phyloP scores from a whole-genome alignment of 2,797 vertebrate species.

The Labeo calbasu region DNA sequence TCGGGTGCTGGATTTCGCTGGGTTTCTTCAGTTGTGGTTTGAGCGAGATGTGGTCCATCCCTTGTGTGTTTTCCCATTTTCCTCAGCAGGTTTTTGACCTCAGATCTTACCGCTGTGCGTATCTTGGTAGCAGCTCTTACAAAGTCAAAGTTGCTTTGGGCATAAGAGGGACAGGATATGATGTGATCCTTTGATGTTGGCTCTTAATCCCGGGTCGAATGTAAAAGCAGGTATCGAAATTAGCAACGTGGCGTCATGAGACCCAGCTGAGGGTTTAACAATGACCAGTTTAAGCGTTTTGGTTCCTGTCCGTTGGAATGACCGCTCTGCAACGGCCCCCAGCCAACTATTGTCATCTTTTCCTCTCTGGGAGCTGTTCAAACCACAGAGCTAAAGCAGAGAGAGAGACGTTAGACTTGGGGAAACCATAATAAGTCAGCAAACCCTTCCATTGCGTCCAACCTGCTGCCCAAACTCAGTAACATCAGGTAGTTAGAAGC shows the following conservation, averaged over 20 bases:
- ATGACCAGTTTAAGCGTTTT: slow-evolving; percentile 42
- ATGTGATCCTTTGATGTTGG: slow-evolving; percentile 48
- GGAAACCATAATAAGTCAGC: slow-evolving; percentile 36
- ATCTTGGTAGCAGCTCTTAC: slow-evolving; percentile 22
- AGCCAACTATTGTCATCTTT: slow-evolving; percentile 43
- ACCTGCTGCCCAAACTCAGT: not conserved
- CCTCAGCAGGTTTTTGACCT: slow-evolving; percentile 33
- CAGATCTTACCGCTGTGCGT: not conserved
- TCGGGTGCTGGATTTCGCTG: slow-evolving; percentile 45
- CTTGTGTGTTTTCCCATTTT: slow-evolving; percentile 14
- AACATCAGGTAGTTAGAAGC: slow-evolving; percentile 13
- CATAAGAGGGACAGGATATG: slow-evolving; percentile 45
- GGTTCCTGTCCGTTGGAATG: slow-evolving; percentile 52
- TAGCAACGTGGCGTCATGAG: slow-evolving; percentile 44
- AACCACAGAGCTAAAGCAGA: slow-evolving; percentile 29
- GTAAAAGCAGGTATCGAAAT: slow-evolving; percentile 51
- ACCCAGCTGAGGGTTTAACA: slow-evolving; percentile 47
- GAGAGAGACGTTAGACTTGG: not conserved
- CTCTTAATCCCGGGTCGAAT: slow-evolving; percentile 32
- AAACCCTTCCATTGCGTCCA: not conserved
- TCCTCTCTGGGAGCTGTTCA: slow-evolving; percentile 36
- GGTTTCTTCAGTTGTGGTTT: slow-evolving; percentile 57
- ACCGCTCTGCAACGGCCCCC: slow-evolving; percentile 33
- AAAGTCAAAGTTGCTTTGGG: slow-evolving; percentile 44
- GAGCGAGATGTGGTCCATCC: slow-evolving; percentile 32